phyloP scores from a whole-genome alignment of 1,140 invertebrate species.

The Cecropterus lyciades region DNA sequence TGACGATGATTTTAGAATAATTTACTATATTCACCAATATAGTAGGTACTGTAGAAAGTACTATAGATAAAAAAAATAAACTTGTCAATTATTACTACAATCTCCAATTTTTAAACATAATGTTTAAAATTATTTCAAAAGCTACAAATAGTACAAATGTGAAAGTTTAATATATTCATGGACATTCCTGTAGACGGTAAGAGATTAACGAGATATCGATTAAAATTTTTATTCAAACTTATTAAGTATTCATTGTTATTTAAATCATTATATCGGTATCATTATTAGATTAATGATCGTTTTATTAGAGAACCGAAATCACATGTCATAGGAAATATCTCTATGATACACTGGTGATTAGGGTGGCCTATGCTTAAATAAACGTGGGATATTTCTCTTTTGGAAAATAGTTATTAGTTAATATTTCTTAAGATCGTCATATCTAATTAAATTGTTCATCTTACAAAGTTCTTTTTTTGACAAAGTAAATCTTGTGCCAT shows the following conservation, averaged over 20 bases:
- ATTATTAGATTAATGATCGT: slow-evolving; percentile 67
- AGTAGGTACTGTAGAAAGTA: too few relatives aligned
- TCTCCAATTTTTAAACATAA: too few relatives aligned
- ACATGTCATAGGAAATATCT: slow-evolving; percentile 41
- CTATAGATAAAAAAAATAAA: too few relatives aligned
- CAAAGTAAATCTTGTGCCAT: too few relatives aligned
- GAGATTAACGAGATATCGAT: slow-evolving; percentile 56
- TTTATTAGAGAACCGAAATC: slow-evolving; percentile 51
- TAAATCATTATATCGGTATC: slow-evolving; percentile 51
- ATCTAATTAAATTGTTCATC: too few relatives aligned
- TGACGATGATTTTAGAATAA: too few relatives aligned
- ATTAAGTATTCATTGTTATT: slow-evolving; percentile 72
- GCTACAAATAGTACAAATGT: slow-evolving; percentile 36
- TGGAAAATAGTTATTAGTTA: too few relatives aligned
- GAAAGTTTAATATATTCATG: slow-evolving; percentile 55
- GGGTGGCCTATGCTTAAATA: slow-evolving; percentile 19
- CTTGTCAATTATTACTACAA: too few relatives aligned
- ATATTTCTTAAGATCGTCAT: too few relatives aligned
- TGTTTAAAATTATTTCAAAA: background rate
- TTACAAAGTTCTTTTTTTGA: too few relatives aligned
- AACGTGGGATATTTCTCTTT: too few relatives aligned
- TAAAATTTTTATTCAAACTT: slow-evolving; percentile 55
- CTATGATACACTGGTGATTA: slow-evolving; percentile 23
- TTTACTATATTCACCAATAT: too few relatives aligned
- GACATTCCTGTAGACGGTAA: slow-evolving; percentile 54